phyloP scores from a whole-genome alignment of 2,797 vertebrate species.

The Semotilus atromaculatus region DNA sequence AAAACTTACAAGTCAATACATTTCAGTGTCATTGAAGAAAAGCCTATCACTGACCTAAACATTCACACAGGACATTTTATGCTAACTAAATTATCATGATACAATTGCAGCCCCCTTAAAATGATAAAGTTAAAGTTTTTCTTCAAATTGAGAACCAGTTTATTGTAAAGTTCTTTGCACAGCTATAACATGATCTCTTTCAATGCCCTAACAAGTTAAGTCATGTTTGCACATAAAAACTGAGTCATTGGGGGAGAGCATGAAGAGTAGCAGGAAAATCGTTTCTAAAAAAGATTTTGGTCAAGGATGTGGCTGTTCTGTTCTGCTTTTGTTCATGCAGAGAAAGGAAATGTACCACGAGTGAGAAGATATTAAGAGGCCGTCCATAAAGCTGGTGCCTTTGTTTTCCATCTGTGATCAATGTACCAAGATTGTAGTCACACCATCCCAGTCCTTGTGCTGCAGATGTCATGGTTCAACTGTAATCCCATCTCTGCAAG shows the following conservation, averaged over 20 bases:
- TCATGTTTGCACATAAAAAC: conserved; percentile 4
- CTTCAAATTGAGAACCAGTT: neutral
- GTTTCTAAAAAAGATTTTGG: conserved; percentile 24
- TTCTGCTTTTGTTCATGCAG: conserved; percentile 21
- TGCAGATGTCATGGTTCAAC: conserved; percentile 62
- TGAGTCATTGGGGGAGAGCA: neutral
- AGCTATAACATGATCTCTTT: neutral
- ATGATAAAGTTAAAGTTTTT: neutral
- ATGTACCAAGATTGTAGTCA: conserved; percentile 53
- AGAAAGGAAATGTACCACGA: conserved; percentile 18
- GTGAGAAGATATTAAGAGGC: conserved; percentile 30
- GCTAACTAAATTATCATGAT: neutral
- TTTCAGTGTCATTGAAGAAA: neutral
- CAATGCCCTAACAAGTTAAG: neutral
- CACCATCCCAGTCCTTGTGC: conserved; percentile 43
- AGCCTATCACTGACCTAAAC: neutral
- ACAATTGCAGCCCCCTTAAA: too few relatives aligned
- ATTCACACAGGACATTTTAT: neutral
- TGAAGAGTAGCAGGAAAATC: neutral
- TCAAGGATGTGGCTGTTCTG: neutral
- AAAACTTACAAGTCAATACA: neutral
- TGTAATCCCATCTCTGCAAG: conserved; percentile 61
- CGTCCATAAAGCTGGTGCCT: conserved; percentile 49
- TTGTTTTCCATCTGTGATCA: conserved; percentile 57
- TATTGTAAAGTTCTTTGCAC: neutral